phyloP scores from a whole-genome alignment of 2,113 vertebrate species.

The Anthoscopus minutus region DNA sequence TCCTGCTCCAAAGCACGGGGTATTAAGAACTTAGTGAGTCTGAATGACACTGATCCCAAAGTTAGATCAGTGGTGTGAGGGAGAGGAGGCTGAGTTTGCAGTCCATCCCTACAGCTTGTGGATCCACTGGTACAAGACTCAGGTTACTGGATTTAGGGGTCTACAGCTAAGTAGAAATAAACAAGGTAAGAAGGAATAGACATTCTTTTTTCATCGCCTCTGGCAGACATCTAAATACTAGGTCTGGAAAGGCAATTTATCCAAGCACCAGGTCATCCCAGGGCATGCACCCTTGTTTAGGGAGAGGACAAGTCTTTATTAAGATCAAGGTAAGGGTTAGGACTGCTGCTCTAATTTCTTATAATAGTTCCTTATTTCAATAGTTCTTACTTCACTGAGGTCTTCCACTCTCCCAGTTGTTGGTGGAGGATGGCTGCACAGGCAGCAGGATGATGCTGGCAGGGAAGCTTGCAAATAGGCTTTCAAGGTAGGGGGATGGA shows the following conservation, averaged over 20 bases:
- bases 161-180: not conserved
- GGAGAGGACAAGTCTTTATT: not conserved
- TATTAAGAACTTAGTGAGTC: not conserved
- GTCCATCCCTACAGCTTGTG: not conserved
- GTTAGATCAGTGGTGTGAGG: not conserved
- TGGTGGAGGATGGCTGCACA: accelerated
- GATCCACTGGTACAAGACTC: not conserved
- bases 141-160: not conserved
- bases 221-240: not conserved
- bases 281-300: not conserved
- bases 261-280: not conserved
- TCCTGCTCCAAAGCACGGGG: not conserved
- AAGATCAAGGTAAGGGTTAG: not conserved
- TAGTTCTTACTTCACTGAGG: not conserved
- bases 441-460: not conserved
- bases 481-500: not conserved
- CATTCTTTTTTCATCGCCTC: not conserved
- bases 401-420: not conserved
- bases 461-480: not conserved
- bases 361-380: not conserved
- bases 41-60: not conserved
- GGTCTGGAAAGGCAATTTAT: not conserved
- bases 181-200: not conserved
- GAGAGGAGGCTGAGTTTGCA: not conserved
- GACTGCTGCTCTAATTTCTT: not conserved